phyloP scores from a whole-genome alignment of 2,113 vertebrate genomes.

The Ivindomyrus marchei region DNA sequence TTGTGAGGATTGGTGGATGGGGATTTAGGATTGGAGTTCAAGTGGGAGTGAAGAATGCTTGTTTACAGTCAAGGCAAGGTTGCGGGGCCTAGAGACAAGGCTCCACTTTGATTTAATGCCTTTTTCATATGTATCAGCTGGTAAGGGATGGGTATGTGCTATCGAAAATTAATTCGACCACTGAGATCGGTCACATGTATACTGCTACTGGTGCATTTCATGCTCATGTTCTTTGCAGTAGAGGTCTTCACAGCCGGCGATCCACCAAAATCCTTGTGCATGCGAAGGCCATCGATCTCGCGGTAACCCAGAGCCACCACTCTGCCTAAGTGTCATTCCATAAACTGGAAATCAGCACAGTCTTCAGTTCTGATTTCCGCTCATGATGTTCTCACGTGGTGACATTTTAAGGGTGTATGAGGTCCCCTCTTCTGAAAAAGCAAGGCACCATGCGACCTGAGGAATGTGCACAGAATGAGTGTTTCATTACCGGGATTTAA shows the following conservation, averaged over 20 bases:
- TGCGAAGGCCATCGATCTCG: neutral
- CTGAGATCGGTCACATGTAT: neutral
- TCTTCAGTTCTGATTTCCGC: neutral
- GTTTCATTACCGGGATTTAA: neutral
- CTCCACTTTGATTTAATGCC: neutral
- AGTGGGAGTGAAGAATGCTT: neutral
- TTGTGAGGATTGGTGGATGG: neutral
- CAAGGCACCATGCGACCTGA: neutral
- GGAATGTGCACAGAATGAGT: neutral
- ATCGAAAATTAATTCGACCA: neutral
- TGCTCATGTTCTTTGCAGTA: neutral
- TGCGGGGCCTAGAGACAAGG: neutral
- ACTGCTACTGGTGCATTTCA: neutral
- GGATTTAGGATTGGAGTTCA: neutral
- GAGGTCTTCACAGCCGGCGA: neutral
- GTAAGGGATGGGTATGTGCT: neutral
- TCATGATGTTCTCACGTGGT: neutral
- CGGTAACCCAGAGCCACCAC: no score
- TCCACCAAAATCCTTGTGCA: neutral
- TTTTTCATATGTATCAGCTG: neutral
- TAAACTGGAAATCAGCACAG: neutral
- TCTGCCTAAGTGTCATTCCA: neutral
- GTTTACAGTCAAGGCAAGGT: neutral
- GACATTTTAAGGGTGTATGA: neutral
- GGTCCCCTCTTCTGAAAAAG: neutral